Base-by-base conservation (phyloP, 2,797 vertebrate genomes). In the Tamandua tetradactyla region DNA sequence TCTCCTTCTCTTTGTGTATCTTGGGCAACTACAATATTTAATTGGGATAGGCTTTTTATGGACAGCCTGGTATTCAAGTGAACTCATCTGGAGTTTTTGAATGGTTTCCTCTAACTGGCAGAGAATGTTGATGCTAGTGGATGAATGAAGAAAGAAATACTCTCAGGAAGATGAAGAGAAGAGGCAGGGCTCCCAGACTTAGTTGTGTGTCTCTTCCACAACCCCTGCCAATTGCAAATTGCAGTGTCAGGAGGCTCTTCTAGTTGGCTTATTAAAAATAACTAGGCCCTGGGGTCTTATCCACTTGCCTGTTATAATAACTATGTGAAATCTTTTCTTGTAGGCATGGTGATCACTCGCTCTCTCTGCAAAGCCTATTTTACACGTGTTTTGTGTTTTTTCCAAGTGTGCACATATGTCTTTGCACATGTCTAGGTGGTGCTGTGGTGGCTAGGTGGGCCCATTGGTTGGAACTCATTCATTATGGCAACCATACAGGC, bases 381-480 rank as follows among this genome's bases (percentile, higher is more conserved):
- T n/a, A n/a, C n/a, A n/a, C n/a, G n/a, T 27, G 22, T 32, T 94
- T 93, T 87, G 13, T 92, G n/a, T 66, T 95, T 49, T 96, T 92
- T 72, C 57, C 75, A 86, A 87, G 87, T 96, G 92, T 84, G 59
- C 49, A 35, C 61, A 18, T 89, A 89, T 72, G 22, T 95, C 72
- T 91, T 89, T 87, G 44, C 71, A 95, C 91, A 93, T 89, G 91
- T 93, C 83, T 62, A 95, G 80, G 89, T 94, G 96, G 95, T 97
- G 94, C 95, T 97, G 71, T 94, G 71, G 66, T 94, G 93, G 90
- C 94, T 96, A 78, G 81, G 82, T 95, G 78, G 59, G 95, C 64
- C 85, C 64, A 83, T 35, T 95, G 37, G 74, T 87, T 96, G 64
- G 80, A 94, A 81, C 85, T 96, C 92, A 94, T 85, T 68, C 78